Evolutionary conservation across 2,113 vertebrate species (phyloP).

Genomic region (Vimba vimba): DNA sequence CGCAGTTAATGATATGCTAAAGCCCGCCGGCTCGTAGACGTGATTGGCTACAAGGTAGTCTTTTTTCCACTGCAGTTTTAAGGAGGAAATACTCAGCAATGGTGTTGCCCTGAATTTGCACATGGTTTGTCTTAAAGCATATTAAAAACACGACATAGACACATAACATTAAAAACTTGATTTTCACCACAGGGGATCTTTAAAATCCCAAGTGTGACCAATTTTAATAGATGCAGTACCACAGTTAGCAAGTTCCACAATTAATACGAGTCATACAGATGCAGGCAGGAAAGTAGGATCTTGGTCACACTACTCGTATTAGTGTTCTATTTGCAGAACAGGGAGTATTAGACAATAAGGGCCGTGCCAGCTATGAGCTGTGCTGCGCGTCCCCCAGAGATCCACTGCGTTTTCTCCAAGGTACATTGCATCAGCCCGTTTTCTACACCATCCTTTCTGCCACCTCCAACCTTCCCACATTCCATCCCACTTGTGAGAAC

Average conservation of each 20-base stretch:
- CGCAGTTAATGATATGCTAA: too few relatives aligned
- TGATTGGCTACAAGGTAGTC: too few relatives aligned
- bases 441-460: not conserved
- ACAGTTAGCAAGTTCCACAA: not conserved
- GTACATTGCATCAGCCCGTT: slow-evolving; percentile 21
- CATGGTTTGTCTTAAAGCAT: too few relatives aligned
- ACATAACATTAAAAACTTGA: too few relatives aligned
- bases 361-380: slow-evolving; percentile 2
- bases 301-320: not conserved
- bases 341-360: not conserved
- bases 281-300: not conserved
- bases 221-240: not conserved
- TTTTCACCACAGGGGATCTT: too few relatives aligned
- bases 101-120: too few relatives aligned
- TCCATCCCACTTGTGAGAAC: not conserved
- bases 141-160: too few relatives aligned
- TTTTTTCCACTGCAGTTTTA: too few relatives aligned
- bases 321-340: slow-evolving; percentile 11
- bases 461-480: not conserved
- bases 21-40: too few relatives aligned
- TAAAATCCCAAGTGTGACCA: not conserved
- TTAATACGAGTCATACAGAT: not conserved
- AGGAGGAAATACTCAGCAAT: too few relatives aligned
- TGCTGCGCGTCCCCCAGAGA: slow-evolving; percentile 8
- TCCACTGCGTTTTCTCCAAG: not conserved